These are phyloP conservation scores for Melanerpes aurifrons DNA, from an alignment of 2,113 vertebrate species.

Conservation along the genomic window DNA sequence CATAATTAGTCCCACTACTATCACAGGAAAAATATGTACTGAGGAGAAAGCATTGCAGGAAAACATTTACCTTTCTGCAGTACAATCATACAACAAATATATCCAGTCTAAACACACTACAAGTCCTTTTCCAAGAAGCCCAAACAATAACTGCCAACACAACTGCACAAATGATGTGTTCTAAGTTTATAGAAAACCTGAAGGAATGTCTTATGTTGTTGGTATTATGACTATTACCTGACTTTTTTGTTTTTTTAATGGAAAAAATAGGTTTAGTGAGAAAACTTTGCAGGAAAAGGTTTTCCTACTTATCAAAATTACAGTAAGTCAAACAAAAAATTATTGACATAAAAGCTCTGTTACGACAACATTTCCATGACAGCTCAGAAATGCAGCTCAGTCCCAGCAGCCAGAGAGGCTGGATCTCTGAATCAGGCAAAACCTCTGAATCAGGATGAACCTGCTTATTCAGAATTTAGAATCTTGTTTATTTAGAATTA, in stretches of 20 bases:
- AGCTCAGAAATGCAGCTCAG: not conserved
- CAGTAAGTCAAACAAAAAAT: not conserved
- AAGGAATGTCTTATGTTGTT: not conserved
- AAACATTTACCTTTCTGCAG: not conserved
- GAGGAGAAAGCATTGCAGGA: not conserved
- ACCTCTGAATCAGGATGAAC: not conserved
- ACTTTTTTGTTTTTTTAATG: not conserved
- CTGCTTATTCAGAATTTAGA: not conserved
- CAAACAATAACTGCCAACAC: not conserved
- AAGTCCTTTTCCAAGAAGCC: not conserved
- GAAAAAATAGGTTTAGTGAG: not conserved
- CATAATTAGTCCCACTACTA: not conserved
- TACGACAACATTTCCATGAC: not conserved
- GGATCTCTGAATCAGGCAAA: not conserved
- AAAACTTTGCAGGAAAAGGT: not conserved
- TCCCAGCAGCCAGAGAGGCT: not conserved
- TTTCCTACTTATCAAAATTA: not conserved
- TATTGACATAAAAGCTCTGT: not conserved
- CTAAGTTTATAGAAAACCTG: not conserved
- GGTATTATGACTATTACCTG: not conserved
- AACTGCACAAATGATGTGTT: fast-evolving
- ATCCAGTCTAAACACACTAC: not conserved
- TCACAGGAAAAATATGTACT: not conserved
- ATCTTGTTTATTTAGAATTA: too few species aligned
- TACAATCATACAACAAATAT: not conserved